Evolutionary conservation across 2,888 invertebrate genomes (phyloP), one percentile per base, ranked within the genome.

Genomic region (Tiphia femorata): DNA sequence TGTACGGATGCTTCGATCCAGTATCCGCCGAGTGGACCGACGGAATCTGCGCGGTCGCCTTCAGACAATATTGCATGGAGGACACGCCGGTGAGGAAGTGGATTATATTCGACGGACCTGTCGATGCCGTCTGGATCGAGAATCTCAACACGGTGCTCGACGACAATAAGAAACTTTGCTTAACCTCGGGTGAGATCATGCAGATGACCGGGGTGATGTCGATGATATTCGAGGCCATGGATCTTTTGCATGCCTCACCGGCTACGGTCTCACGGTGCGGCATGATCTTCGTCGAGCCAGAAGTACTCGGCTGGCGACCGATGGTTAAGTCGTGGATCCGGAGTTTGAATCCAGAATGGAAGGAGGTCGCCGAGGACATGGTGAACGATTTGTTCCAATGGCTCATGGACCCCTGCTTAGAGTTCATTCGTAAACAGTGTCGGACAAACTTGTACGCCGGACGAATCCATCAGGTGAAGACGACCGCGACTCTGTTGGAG

Each of bases 101-200:
- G 96, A 89, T 97, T 37, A 91, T 97, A 48, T 96, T 97, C 81
- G 95, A 95, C 81, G 95, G 95, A 0, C 95, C 95, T 0, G 93
- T 95, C 2, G 95, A 95, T 82, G 92, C 94, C 2, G 91, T 92
- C 3, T 95, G 95, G 95, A 93, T 95, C 68, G 95, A 95, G 85
- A 95, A 94, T 81, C 91, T 95, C 89, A 95, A 95, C 78, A 94
- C 94, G 0, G 94, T 93, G 3, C 84, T 95, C 64, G 95, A 95
- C 81, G 94, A 94, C 72, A 95, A 94, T 80, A 94, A 93, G 84
- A 95, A 94, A 78, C 86, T 95, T 16, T 95, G 95, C 78, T 84
- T 95, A 29, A 93, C 93, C 81, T 94, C 93, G 19, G 95, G 95
- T 14, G 95, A 95, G 84, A 92, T 94, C 30, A 67, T 95, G 85